Evolutionary conservation across 2,113 vertebrate species (phyloP).

Genomic region (Zingel zingel): DNA sequence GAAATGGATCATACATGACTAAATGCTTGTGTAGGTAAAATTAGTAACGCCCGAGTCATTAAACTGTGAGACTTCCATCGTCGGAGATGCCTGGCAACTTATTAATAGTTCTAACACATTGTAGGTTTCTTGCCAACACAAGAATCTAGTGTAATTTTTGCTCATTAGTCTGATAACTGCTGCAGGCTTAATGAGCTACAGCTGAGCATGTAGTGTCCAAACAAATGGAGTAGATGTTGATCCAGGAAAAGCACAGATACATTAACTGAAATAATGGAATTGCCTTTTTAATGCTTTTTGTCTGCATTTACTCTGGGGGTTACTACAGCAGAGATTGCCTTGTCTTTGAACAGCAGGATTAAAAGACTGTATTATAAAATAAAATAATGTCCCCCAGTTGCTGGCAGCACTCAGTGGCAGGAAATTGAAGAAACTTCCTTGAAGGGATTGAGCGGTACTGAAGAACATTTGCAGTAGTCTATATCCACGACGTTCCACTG

Average conservation of each 20-base stretch:
- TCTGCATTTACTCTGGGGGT: background rate
- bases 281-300: background rate
- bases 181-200: background rate
- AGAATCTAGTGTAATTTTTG: background rate
- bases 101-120: background rate
- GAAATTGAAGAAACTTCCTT: background rate
- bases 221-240: background rate
- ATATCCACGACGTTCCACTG: too few relatives aligned
- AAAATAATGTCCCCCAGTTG: background rate
- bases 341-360: background rate
- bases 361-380: background rate
- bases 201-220: background rate
- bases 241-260: background rate
- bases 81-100: background rate
- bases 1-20: background rate
- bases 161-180: background rate
- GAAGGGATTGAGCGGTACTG: rapidly evolving
- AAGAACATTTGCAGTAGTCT: background rate
- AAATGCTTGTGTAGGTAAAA: background rate
- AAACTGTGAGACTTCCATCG: background rate
- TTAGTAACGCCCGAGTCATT: background rate
- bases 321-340: background rate
- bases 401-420: background rate
- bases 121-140: background rate
- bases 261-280: background rate